Conservation (phyloP, 2,888 invertebrate species). For the Priocnemis perturbator region DNA sequence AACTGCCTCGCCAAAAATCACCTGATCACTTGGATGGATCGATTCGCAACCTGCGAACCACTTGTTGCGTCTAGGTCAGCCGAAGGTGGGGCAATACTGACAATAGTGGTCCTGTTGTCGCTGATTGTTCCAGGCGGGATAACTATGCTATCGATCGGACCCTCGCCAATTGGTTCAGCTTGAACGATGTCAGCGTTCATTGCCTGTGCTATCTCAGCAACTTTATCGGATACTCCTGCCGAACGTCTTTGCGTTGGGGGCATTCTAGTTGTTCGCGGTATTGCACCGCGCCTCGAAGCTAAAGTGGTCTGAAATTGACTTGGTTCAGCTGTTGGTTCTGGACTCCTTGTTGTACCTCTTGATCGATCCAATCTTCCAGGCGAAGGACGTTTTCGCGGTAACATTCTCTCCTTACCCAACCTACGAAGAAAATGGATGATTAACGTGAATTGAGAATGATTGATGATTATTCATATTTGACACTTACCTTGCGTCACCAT, state of each 20-base stretch:
- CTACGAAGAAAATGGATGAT: no score
- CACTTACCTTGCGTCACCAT: conserved; percentile 55
- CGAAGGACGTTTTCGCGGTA: no score
- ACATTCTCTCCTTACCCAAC: background rate
- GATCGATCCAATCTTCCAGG: no score
- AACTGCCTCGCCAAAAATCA: conserved; percentile 13
- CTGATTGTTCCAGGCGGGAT: conserved; percentile 62
- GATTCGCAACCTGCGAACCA: conserved; percentile 45
- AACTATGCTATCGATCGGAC: conserved; percentile 60
- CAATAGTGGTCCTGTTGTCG: conserved; percentile 59
- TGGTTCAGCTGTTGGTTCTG: background rate
- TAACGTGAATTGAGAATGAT: no score
- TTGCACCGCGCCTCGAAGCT: background rate
- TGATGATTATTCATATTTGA: no score
- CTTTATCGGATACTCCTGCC: conserved; percentile 44
- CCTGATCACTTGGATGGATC: conserved; percentile 60
- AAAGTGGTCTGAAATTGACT: background rate
- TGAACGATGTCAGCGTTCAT: conserved; percentile 64
- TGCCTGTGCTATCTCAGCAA: conserved; percentile 53
- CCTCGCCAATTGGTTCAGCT: conserved; percentile 58
- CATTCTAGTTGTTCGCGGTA: background rate
- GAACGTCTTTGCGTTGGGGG: conserved; percentile 11
- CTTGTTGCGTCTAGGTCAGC: background rate
- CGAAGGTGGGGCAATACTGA: conserved; percentile 51
- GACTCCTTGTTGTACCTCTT: no score